Evolutionary conservation across 1,140 invertebrate species (phyloP).

Genomic region (Paraescarpia echinospica): DNA sequence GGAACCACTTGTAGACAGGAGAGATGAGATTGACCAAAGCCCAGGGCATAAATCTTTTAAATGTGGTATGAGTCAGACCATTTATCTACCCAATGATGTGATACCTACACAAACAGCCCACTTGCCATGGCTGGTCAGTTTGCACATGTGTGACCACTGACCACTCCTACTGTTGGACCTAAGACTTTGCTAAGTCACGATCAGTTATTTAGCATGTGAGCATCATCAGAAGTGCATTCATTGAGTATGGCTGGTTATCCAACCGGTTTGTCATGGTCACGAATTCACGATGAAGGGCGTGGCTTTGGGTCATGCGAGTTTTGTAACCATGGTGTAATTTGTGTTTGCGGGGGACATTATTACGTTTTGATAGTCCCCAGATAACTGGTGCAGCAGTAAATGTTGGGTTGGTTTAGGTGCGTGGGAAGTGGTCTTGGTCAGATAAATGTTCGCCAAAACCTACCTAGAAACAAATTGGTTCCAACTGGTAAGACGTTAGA

Average conservation of each 20-base stretch:
- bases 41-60: not conserved
- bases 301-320: not conserved
- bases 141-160: not conserved
- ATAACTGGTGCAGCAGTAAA: not conserved
- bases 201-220: not conserved
- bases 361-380: not conserved
- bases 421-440: not conserved
- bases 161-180: not conserved
- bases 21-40: not conserved
- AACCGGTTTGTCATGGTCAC: not conserved
- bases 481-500: not conserved
- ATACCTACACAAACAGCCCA: not conserved
- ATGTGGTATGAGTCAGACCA: not conserved
- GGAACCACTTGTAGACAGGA: not conserved
- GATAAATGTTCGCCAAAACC: not conserved
- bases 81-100: not conserved
- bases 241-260: not conserved
- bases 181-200: not conserved
- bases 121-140: not conserved
- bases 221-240: not conserved
- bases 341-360: not conserved
- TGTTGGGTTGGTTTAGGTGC: not conserved
- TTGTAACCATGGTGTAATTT: not conserved
- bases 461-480: not conserved
- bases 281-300: not conserved